phyloP scores from a whole-genome alignment of 2,797 vertebrate species.

The Rhinatrema bivittatum region DNA sequence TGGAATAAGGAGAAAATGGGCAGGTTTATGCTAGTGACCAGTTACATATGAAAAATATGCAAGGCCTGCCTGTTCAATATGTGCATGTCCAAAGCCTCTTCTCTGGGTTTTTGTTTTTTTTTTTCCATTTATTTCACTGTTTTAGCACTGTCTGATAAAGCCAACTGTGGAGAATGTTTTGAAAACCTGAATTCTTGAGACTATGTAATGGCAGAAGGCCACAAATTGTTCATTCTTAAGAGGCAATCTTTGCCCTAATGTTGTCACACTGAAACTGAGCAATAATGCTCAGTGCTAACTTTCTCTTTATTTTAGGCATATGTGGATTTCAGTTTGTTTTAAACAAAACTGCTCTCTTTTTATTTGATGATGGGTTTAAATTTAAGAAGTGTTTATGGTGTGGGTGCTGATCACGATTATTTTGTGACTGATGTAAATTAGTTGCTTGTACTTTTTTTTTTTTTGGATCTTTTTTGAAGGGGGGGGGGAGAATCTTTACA shows the following conservation, averaged over 20 bases:
- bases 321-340: slow-evolving; percentile 43
- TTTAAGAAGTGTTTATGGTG: slow-evolving; percentile 36
- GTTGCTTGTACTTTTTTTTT: slow-evolving; percentile 57
- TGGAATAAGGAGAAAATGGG: no score
- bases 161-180: slow-evolving; percentile 15
- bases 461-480: slow-evolving; percentile 47
- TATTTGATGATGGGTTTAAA: slow-evolving; percentile 55
- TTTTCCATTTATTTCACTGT: no score
- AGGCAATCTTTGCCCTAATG: slow-evolving; percentile 23
- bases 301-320: slow-evolving; percentile 47
- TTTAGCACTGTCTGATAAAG: neutral
- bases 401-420: slow-evolving; percentile 57
- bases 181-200: slow-evolving; percentile 13
- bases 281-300: slow-evolving; percentile 32
- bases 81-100: no score
- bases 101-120: no score
- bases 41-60: no score
- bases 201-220: slow-evolving; percentile 42
- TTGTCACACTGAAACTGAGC: slow-evolving; percentile 25
- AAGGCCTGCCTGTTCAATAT: no score
- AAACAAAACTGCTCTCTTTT: slow-evolving; percentile 31
- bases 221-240: slow-evolving; percentile 37
- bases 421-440: slow-evolving; percentile 63
- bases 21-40: no score
- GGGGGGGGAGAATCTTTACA: slow-evolving; percentile 54